These are phyloP conservation scores for Nemapogon koenigi DNA, from an alignment of 2,888 invertebrate genomes.

Conservation along the genomic window DNA sequence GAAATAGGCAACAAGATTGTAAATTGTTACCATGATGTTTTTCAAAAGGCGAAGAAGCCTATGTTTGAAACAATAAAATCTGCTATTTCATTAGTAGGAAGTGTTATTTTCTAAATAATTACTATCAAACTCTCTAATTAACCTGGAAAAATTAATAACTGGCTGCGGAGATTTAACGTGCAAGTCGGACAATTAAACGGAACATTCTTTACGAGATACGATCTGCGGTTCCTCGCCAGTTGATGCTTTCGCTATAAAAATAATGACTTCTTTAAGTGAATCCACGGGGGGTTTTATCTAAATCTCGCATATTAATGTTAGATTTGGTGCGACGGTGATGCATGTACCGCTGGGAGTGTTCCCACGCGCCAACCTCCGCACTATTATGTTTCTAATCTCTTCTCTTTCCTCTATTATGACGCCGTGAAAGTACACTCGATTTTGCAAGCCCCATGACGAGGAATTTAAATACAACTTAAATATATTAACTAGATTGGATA, in stretches of 20 bases:
- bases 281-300: constrained; percentile 34
- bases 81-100: no score
- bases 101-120: constrained; percentile 2
- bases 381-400: constrained; percentile 63
- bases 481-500: background rate
- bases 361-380: constrained; percentile 63
- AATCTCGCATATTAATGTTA: constrained; percentile 56
- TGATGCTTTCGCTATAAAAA: constrained; percentile 23
- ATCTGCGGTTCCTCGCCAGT: constrained; percentile 15
- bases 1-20: no score
- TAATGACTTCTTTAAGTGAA: constrained; percentile 31
- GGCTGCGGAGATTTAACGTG: constrained; percentile 11
- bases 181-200: constrained; percentile 16
- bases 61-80: no score
- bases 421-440: constrained; percentile 54
- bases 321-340: constrained; percentile 50
- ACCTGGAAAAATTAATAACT: constrained; percentile 14
- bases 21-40: no score
- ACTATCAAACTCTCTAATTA: constrained; percentile 13
- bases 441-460: constrained; percentile 17
- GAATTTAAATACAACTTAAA: background rate
- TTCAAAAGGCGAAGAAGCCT: no score
- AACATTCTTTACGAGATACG: constrained; percentile 17
- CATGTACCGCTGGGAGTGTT: constrained; percentile 60
- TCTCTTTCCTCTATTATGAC: constrained; percentile 57